Conservation (phyloP, 2,113 vertebrate species). For the Lepisosteus oculatus region DNA sequence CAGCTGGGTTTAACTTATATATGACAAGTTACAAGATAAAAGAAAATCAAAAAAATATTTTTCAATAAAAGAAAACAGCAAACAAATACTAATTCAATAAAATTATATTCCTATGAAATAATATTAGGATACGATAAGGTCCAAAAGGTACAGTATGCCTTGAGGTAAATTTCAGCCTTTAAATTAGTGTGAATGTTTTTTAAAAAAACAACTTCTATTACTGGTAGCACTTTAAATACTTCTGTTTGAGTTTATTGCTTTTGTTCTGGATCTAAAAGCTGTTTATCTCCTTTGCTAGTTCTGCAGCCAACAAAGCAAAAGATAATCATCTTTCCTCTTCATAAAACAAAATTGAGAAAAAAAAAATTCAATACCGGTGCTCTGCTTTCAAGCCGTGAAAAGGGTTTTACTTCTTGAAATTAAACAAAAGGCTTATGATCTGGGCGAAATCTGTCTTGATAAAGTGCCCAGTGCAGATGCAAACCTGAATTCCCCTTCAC, state of each 20-base stretch:
- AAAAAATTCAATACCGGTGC: background rate
- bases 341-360: background rate
- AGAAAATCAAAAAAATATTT: too few relatives aligned
- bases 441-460: background rate
- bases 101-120: too few relatives aligned
- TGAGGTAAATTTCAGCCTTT: too few relatives aligned
- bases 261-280: background rate
- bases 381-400: background rate
- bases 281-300: background rate
- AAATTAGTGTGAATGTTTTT: background rate
- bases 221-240: background rate
- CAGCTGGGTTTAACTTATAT: too few relatives aligned
- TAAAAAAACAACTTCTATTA: slow-evolving; percentile 3
- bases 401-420: background rate
- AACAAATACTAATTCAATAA: too few relatives aligned
- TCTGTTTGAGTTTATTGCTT: background rate
- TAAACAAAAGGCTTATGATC: background rate
- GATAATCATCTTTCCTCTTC: background rate
- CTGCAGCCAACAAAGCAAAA: background rate
- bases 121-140: too few relatives aligned
- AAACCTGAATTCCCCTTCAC: slow-evolving; percentile 4
- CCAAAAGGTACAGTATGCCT: too few relatives aligned
- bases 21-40: too few relatives aligned
- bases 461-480: slow-evolving; percentile 4
- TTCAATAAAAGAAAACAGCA: too few relatives aligned